Percentiles rank a stretch among this genome's conserved stretches.
Evolutionary conservation across 2,888 invertebrate genomes (phyloP).

Genomic region (Ommatoiulus sabulosus): DNA sequence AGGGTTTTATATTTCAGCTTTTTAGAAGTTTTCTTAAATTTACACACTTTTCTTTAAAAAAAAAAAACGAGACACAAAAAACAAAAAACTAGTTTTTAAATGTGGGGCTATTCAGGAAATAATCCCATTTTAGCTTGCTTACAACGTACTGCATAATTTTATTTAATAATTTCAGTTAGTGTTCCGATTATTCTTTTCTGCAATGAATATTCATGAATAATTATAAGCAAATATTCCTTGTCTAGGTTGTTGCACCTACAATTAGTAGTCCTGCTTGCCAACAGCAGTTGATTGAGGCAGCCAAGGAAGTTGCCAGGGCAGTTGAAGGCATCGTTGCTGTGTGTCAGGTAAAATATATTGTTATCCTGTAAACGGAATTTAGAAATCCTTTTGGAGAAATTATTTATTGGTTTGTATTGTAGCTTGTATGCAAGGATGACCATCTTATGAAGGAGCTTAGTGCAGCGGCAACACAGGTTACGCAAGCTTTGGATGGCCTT

Average conservation of each 20-base stretch:
- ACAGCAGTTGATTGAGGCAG: constrained; percentile 91
- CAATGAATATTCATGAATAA: neutral
- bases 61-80: too few species aligned
- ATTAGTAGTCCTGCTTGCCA: constrained; percentile 75
- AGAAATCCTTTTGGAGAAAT: neutral
- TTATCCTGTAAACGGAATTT: neutral
- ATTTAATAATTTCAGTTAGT: too few species aligned
- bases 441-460: constrained; percentile 80
- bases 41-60: too few species aligned
- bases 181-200: too few species aligned
- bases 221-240: constrained; percentile 33
- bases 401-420: neutral
- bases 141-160: too few species aligned
- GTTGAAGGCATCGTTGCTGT: constrained; percentile 89
- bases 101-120: too few species aligned
- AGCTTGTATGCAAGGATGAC: constrained; percentile 76
- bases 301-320: constrained; percentile 90
- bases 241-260: constrained; percentile 74
- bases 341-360: constrained; percentile 72
- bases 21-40: too few species aligned
- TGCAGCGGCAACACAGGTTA: constrained; percentile 87
- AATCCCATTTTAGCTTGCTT: too few species aligned
- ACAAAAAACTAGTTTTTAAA: too few species aligned
- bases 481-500: constrained; percentile 87
- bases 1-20: too few species aligned